Percentiles rank a stretch among this genome's conserved stretches.
Evolutionary conservation across 2,797 vertebrate species (phyloP).

Genomic region (Cottoperca gobio): DNA sequence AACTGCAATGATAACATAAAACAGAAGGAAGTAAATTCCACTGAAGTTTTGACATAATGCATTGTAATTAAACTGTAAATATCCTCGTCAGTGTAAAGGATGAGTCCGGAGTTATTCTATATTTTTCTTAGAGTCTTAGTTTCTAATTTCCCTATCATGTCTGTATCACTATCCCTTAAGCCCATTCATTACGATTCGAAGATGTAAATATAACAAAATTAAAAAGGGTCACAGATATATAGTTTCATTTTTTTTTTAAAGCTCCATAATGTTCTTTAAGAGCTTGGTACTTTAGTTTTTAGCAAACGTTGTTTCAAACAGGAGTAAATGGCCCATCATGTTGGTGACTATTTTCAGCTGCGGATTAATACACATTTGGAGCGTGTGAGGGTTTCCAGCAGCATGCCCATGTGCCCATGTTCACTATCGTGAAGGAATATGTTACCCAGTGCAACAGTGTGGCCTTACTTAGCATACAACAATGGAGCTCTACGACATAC

Average conservation of each 20-base stretch:
- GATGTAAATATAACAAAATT: not conserved
- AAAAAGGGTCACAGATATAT: not conserved
- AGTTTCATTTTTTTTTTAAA: not conserved
- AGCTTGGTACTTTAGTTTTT: not conserved
- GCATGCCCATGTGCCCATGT: too few species aligned
- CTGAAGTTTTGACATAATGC: not conserved
- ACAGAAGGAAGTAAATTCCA: not conserved
- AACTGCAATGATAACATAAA: slow-evolving; percentile 82
- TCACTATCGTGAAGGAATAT: too few species aligned
- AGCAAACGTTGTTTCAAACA: not conserved
- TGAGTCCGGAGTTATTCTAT: not conserved
- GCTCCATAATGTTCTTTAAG: not conserved
- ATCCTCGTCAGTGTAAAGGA: not conserved
- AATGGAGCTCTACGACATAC: not conserved
- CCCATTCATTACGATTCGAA: not conserved
- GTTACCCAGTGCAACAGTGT: too few species aligned
- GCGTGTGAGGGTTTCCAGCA: not conserved
- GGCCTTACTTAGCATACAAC: too few species aligned
- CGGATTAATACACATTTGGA: not conserved
- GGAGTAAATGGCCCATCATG: not conserved
- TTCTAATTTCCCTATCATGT: not conserved
- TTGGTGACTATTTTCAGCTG: not conserved
- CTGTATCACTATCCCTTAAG: not conserved
- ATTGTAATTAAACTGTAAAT: slow-evolving; percentile 2
- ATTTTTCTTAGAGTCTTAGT: not conserved